Percentiles rank a stretch among this genome's conserved stretches.
These are phyloP conservation scores for Pristionchus maxplancki DNA, from an alignment of 2,888 invertebrate species.

Conservation along the genomic window DNA sequence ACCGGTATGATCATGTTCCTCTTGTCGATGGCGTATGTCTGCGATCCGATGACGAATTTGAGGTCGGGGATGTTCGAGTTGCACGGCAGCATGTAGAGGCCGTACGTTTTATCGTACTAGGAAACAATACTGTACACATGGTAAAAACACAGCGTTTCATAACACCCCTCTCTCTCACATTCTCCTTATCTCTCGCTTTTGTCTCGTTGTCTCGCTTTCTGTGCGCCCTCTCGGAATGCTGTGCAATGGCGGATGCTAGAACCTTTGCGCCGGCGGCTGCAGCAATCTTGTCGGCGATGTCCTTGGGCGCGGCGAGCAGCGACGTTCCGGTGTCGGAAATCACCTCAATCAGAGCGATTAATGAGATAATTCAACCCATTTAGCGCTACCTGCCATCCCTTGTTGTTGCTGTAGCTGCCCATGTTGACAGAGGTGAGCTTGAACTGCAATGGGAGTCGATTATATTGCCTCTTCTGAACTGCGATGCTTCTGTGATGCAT, in stretches of 20 bases:
- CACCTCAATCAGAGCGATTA: background rate
- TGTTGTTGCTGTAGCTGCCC: too few species aligned
- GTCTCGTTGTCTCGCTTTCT: background rate
- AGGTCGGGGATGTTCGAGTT: background rate
- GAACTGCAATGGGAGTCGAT: too few species aligned
- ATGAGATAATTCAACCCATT: too few species aligned
- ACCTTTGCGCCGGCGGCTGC: conserved; percentile 25
- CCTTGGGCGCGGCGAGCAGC: conserved; percentile 35
- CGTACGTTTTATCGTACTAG: background rate
- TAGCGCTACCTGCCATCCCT: too few species aligned
- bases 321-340: too few species aligned
- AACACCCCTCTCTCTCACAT: too few species aligned
- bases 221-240: background rate
- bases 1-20: conserved; percentile 10
- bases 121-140: background rate
- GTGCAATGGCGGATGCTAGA: background rate
- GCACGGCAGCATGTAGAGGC: conserved; percentile 17
- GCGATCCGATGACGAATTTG: background rate
- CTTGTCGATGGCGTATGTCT: background rate
- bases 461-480: too few species aligned
- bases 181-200: background rate
- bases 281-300: conserved; percentile 38
- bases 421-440: too few species aligned
- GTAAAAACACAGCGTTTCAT: too few species aligned
- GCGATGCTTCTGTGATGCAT: too few species aligned